These are phyloP conservation scores for Hypena proboscidalis DNA, from an alignment of 2,888 invertebrate genomes.

Conservation along the genomic window DNA sequence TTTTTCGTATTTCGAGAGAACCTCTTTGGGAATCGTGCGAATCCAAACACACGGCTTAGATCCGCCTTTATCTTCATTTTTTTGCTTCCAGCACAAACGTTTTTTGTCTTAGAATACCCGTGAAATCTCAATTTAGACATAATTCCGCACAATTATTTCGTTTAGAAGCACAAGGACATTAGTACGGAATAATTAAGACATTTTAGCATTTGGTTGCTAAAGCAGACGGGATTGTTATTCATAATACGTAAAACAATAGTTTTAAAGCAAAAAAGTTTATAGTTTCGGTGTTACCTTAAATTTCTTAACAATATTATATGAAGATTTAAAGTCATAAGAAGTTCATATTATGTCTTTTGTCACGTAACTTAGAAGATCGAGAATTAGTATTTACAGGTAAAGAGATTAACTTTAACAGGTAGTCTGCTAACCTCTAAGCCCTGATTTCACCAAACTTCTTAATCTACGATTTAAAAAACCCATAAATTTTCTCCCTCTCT, in stretches of 20 bases:
- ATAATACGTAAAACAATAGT: constrained; percentile 16
- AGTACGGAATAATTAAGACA: constrained; percentile 10
- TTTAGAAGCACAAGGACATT: constrained; percentile 7
- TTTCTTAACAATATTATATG: constrained; percentile 21
- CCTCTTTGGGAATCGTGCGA: constrained; percentile 12
- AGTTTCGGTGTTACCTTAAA: constrained; percentile 12
- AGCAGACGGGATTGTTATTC: constrained; percentile 16
- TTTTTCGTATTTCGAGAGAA: constrained; percentile 34
- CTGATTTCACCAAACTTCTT: no score
- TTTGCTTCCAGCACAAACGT: no score
- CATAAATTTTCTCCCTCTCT: no score
- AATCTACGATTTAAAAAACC: no score
- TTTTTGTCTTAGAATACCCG: constrained; percentile 3
- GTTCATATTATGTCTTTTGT: no score
- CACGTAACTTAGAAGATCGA: constrained; percentile 8
- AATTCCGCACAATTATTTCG: constrained; percentile 2
- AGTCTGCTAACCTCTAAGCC: constrained; percentile 5
- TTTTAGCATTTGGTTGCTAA: constrained; percentile 9
- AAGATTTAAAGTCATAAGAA: constrained; percentile 14
- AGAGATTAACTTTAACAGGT: constrained; percentile 35
- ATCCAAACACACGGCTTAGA: constrained; percentile 24
- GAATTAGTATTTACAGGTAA: constrained; percentile 31
- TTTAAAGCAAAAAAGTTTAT: constrained; percentile 15
- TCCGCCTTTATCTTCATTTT: constrained; percentile 8
- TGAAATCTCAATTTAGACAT: constrained; percentile 9